phyloP scores from a whole-genome alignment of 2,797 vertebrate genomes.

The Peromyscus melanophrys region DNA sequence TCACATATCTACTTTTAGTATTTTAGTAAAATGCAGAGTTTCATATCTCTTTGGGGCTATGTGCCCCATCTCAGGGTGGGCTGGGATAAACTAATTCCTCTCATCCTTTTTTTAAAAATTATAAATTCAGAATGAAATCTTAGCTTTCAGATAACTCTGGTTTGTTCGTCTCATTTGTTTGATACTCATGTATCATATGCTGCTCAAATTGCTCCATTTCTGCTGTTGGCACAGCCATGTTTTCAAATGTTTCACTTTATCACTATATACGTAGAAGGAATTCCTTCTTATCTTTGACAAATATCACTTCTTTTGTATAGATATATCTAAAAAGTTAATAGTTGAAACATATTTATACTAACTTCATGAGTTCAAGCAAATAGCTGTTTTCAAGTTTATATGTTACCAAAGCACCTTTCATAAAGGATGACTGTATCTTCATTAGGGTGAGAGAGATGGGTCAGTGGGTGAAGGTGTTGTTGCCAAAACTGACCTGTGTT shows the following conservation, averaged over 20 bases:
- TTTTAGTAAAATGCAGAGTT: not conserved
- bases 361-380: not conserved
- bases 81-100: not conserved
- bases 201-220: not conserved
- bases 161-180: not conserved
- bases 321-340: not conserved
- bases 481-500: no score
- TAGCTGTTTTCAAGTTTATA: not conserved
- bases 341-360: not conserved
- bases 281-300: not conserved
- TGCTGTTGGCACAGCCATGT: not conserved
- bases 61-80: not conserved
- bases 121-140: not conserved
- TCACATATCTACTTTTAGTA: not conserved
- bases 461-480: not conserved
- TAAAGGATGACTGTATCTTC: not conserved
- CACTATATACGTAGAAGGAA: not conserved
- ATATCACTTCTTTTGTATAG: not conserved
- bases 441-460: not conserved
- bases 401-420: not conserved
- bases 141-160: not conserved
- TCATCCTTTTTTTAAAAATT: not conserved
- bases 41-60: not conserved
- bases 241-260: not conserved
- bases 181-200: not conserved